phyloP scores from a whole-genome alignment of 2,888 invertebrate species.

The Agrotis exclamationis region DNA sequence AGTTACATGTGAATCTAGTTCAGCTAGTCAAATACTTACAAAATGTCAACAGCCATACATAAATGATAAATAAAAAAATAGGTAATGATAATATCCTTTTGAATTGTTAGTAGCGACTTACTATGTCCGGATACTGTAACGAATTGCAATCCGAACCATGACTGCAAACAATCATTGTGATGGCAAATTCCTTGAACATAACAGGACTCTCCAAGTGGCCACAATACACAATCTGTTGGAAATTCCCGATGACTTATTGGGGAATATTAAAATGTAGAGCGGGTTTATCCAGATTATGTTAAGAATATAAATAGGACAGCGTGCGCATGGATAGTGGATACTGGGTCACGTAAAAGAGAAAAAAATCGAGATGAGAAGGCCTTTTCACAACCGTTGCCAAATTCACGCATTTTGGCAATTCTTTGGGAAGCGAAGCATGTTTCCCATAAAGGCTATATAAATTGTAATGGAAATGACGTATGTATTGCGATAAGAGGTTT shows the following conservation, averaged over 20 bases:
- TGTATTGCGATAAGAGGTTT: constrained; percentile 45
- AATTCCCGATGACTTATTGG: constrained; percentile 28
- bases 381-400: constrained; percentile 36
- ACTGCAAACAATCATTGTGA: constrained; percentile 21
- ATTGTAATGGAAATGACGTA: constrained; percentile 36
- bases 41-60: constrained; percentile 5
- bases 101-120: constrained; percentile 5
- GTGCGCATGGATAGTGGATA: constrained; percentile 18
- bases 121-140: constrained; percentile 21
- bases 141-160: constrained; percentile 33
- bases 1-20: constrained; percentile 3
- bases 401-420: constrained; percentile 40
- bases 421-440: constrained; percentile 7
- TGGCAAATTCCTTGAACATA: constrained; percentile 30
- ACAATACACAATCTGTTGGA: constrained; percentile 27
- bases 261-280: constrained; percentile 20
- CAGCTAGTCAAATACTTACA: not conserved
- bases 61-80: constrained; percentile 1
- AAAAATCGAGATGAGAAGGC: constrained; percentile 18
- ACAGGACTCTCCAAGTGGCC: constrained; percentile 8
- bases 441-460: constrained; percentile 17
- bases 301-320: constrained; percentile 33
- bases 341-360: constrained; percentile 20
- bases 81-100: not conserved
- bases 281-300: constrained; percentile 42